Evolutionary conservation across 2,797 vertebrate genomes (phyloP).

Genomic region (Lithobates sylvaticus): DNA sequence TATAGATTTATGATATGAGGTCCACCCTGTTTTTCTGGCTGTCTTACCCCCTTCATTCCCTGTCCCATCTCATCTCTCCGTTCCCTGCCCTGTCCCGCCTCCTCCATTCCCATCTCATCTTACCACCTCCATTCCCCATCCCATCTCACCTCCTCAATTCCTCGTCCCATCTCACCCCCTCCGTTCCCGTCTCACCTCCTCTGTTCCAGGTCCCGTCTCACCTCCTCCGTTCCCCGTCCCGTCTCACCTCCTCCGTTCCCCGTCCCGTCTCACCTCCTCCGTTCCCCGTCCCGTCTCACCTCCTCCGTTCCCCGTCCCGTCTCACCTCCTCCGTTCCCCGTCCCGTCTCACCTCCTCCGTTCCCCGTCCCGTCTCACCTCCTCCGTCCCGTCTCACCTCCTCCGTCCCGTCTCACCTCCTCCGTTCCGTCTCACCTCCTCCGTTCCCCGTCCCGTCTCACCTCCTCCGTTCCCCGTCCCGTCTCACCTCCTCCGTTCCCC

Average conservation of each 20-base stretch:
- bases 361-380: not conserved
- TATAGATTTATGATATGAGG: too few relatives aligned
- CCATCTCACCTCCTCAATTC: too few relatives aligned
- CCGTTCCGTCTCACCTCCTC: too few relatives aligned
- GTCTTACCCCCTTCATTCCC: not conserved
- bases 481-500: not conserved
- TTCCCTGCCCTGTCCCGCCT: too few relatives aligned
- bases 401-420: not conserved
- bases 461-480: not conserved
- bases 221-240: not conserved
- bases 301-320: not conserved
- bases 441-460: too few relatives aligned
- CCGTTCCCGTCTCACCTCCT: too few relatives aligned
- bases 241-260: not conserved
- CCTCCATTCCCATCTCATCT: not conserved
- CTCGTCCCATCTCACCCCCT: not conserved
- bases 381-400: too few relatives aligned
- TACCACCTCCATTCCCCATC: not conserved
- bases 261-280: not conserved
- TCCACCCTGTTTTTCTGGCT: too few relatives aligned
- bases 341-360: not conserved
- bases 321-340: not conserved
- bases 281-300: not conserved
- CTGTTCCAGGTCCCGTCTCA: too few relatives aligned
- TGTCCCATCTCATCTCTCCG: not conserved